Base-by-base conservation (phyloP, 2,888 invertebrate species). In the Pyrrhopygopsis socrates region DNA sequence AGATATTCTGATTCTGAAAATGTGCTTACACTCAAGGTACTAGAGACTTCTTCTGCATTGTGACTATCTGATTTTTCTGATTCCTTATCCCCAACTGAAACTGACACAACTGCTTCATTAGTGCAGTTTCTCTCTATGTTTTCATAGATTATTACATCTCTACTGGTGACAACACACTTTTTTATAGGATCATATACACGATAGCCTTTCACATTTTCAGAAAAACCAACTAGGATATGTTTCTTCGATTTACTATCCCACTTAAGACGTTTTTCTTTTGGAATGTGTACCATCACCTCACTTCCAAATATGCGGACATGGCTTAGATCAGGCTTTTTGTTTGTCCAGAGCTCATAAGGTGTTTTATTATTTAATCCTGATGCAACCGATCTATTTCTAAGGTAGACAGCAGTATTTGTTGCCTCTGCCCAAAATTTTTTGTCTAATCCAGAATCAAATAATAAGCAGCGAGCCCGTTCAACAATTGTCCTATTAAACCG, bases 361-460 rank as follows among this genome's bases (percentile, higher is more conserved):
- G 91, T 92, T 68, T 84, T 91, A 20, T 60, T 63, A 63, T 8
- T 68, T 29, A 30, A 86, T 38, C 4, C 86, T 81, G 60, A 86
- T 81, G 18, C 80, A 20, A 80, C 15, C 22, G 84, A 70, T 29
- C 91, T 73, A 60, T 89, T 92, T 29, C 60, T 45, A 29, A 93
- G 27, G 70, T 89, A 91, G 4, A 91, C 90, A 20, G 90, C 84
- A 4, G 88, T 89, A 54, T 90, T 84, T 6, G 68, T 34, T 29
- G 91, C 90, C 24, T 92, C 90, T 41, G 93, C 91, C 88, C 91
- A 93, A 75, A 88, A 87, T n/a, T 65, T 83, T 65, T 91, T 91
- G 15, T 67, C 78, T 38, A 91, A 45, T 1, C 58, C 30, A 34
- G 88, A 88, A 75, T 93, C 91, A 82, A 84, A 92, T 34, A 91